Percentiles rank a stretch among this genome's conserved stretches.
Conservation (phyloP, 1,140 invertebrate species). For the Zophobas morio region DNA sequence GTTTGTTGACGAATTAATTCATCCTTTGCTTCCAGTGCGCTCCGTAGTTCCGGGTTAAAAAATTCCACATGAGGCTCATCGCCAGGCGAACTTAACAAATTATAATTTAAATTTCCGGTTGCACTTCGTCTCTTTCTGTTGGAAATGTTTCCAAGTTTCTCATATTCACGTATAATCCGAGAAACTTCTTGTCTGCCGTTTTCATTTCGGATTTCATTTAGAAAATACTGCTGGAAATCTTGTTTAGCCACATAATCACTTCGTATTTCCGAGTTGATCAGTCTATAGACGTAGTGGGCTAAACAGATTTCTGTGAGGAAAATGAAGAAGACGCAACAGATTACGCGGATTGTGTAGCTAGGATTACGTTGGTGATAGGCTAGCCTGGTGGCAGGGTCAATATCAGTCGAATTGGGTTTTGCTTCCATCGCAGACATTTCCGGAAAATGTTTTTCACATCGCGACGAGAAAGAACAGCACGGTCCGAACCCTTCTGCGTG, state of each 20-base stretch:
- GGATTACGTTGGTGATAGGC: conserved; percentile 59
- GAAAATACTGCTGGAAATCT: conserved; percentile 59
- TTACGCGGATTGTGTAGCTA: conserved; percentile 64
- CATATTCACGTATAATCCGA: conserved; percentile 56
- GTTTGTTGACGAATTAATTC: conserved; percentile 71
- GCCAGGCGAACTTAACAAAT: conserved; percentile 58
- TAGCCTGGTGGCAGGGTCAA: not conserved
- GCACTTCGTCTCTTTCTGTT: conserved; percentile 55
- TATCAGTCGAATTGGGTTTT: not conserved
- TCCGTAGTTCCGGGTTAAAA: conserved; percentile 77
- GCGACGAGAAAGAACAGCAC: not conserved
- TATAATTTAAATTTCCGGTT: conserved; percentile 57
- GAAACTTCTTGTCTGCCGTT: conserved; percentile 59
- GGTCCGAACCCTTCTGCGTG: not conserved
- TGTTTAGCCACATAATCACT: conserved; percentile 60
- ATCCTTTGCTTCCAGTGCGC: conserved; percentile 76
- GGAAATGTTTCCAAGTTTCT: conserved; percentile 30
- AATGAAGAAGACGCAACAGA: conserved; percentile 65
- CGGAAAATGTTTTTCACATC: not conserved
- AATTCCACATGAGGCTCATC: conserved; percentile 77
- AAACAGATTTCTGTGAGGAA: conserved; percentile 65
- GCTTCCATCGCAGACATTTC: conserved; percentile 1
- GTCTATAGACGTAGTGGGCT: conserved; percentile 64
- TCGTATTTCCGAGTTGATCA: conserved; percentile 63
- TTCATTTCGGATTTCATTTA: conserved; percentile 57